phyloP scores from a whole-genome alignment of 2,888 invertebrate genomes.

The Oscheius sp. region DNA sequence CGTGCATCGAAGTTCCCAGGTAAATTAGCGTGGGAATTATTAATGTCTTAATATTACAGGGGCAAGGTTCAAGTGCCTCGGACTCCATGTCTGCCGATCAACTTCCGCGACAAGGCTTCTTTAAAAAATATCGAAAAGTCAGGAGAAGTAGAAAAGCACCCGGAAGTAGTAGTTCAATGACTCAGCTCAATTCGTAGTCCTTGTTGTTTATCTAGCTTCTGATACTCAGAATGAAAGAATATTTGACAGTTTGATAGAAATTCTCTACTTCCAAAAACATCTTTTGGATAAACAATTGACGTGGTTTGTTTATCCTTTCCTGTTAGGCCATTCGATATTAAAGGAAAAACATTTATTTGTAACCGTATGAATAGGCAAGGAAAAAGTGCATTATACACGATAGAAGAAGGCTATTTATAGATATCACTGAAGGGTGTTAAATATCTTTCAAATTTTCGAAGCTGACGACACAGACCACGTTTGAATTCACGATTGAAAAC shows the following conservation, averaged over 20 bases:
- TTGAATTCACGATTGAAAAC: slow-evolving; percentile 70
- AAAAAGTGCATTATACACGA: neutral
- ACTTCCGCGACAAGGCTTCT: slow-evolving; percentile 20
- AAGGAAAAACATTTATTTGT: slow-evolving; percentile 1
- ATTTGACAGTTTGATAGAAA: neutral
- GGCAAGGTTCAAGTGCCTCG: slow-evolving; percentile 26
- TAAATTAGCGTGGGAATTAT: neutral
- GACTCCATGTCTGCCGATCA: slow-evolving; percentile 24
- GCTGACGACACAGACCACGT: slow-evolving; percentile 67
- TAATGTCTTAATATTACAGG: slow-evolving; percentile 2
- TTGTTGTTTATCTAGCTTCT: no score
- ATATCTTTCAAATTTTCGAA: slow-evolving; percentile 51
- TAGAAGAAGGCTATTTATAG: slow-evolving; percentile 14
- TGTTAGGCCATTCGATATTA: no score
- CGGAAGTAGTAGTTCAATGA: slow-evolving; percentile 11
- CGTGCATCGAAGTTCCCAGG: slow-evolving; percentile 6
- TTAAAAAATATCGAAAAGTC: slow-evolving; percentile 28
- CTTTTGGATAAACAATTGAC: neutral
- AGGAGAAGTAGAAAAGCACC: slow-evolving; percentile 1
- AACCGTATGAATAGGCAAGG: neutral
- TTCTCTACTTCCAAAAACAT: neutral
- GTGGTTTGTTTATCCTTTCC: no score
- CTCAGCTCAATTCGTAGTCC: slow-evolving; percentile 9
- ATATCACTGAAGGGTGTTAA: slow-evolving; percentile 21
- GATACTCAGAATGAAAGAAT: no score